A percentile compares a stretch with the other conserved stretches of the same genome.
Conservation (phyloP, 2,113 vertebrate genomes). For the Brienomyrus brachyistius region DNA sequence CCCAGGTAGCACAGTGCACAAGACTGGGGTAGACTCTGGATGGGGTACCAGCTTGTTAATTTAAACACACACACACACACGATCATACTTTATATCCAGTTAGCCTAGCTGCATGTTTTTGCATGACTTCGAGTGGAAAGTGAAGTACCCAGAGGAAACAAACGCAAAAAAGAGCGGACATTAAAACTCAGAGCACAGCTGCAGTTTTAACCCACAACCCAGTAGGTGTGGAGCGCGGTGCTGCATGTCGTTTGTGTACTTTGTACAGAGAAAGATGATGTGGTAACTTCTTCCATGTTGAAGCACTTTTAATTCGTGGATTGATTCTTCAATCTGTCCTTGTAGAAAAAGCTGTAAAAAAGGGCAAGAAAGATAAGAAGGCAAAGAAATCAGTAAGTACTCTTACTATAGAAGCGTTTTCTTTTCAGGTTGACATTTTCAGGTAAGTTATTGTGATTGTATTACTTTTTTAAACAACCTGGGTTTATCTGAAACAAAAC, state of each 20-base stretch:
- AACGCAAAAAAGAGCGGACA: background rate
- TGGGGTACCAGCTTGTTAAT: no score
- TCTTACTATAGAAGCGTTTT: background rate
- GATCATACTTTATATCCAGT: background rate
- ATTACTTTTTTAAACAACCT: background rate
- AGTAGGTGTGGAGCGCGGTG: background rate
- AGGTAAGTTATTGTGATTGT: background rate
- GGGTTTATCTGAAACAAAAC: background rate
- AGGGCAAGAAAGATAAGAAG: conserved; percentile 79
- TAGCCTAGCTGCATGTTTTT: background rate
- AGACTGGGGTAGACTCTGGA: no score
- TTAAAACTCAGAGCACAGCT: background rate
- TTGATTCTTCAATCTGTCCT: background rate
- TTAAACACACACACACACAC: no score
- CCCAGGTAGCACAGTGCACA: background rate
- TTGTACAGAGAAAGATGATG: background rate
- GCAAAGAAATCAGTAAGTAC: conserved; percentile 79
- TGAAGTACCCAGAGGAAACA: background rate
- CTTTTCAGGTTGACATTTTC: background rate
- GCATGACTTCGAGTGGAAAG: background rate
- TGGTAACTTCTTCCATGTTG: background rate
- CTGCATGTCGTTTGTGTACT: background rate
- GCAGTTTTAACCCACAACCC: background rate
- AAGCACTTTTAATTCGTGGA: background rate
- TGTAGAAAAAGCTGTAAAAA: conserved; percentile 72